phyloP scores from a whole-genome alignment of 2,888 invertebrate genomes.

The Agrochola litura region DNA sequence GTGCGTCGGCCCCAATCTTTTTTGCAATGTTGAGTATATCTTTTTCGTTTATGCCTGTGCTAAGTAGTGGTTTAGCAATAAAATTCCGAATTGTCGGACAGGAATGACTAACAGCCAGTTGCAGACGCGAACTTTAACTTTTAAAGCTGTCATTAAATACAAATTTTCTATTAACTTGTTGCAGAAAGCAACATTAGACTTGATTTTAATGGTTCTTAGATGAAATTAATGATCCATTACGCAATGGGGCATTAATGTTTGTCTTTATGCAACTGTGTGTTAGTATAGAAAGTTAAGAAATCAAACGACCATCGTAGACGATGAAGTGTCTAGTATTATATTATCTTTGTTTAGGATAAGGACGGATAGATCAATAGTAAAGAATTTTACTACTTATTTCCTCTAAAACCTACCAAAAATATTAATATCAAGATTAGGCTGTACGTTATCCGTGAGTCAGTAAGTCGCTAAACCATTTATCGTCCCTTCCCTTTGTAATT shows the following conservation, averaged over 20 bases:
- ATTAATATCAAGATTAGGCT: not conserved
- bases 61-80: not conserved
- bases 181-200: too few relatives aligned
- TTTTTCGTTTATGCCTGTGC: not conserved
- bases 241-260: too few relatives aligned
- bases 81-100: not conserved
- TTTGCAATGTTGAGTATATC: not conserved
- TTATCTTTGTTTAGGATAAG: too few relatives aligned
- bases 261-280: too few relatives aligned
- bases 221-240: too few relatives aligned
- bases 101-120: not conserved
- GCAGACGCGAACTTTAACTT: too few relatives aligned
- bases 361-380: not conserved
- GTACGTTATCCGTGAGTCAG: not conserved
- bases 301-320: not conserved
- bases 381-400: not conserved
- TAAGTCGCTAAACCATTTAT: not conserved
- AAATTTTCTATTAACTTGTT: too few relatives aligned
- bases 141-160: too few relatives aligned
- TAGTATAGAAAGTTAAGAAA: not conserved
- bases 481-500: slow-evolving; percentile 65
- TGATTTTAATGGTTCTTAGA: too few relatives aligned
- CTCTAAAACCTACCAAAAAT: not conserved
- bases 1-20: not conserved
- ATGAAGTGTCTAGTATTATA: not conserved